A percentile compares a stretch with the other conserved stretches of the same genome.
These are phyloP conservation scores for Sebastes melanostomus DNA, from an alignment of 2,797 vertebrate species.

Conservation along the genomic window DNA sequence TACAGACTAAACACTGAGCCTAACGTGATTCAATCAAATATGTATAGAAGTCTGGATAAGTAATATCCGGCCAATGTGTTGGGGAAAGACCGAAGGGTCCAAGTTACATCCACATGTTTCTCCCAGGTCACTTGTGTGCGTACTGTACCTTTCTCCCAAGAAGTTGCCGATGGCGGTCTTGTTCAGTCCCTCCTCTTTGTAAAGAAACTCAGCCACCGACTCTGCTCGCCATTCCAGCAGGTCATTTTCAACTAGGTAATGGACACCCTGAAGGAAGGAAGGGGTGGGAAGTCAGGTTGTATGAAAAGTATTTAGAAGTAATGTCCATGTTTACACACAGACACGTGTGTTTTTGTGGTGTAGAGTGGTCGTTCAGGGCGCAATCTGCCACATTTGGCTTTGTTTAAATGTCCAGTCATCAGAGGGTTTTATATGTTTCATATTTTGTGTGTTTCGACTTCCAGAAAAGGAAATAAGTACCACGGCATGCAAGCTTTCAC, in stretches of 20 bases:
- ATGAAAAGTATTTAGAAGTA: background rate
- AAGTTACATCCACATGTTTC: background rate
- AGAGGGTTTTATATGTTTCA: background rate
- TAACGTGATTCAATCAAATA: too few species aligned
- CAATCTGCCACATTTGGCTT: background rate
- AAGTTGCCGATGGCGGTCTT: constrained; percentile 93
- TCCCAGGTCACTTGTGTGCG: background rate
- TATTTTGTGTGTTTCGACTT: background rate
- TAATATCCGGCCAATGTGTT: too few species aligned
- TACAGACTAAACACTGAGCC: too few species aligned
- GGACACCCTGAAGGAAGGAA: constrained; percentile 82
- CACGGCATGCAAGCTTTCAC: background rate
- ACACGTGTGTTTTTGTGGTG: background rate
- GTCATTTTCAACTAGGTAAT: constrained; percentile 84
- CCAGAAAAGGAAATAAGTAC: background rate
- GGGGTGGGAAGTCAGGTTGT: background rate
- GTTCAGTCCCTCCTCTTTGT: constrained; percentile 94
- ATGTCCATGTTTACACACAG: background rate
- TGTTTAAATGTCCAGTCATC: background rate
- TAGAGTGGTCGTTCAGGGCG: background rate
- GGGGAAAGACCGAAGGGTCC: too few species aligned
- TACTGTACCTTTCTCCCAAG: constrained; percentile 86
- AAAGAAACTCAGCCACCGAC: constrained; percentile 89
- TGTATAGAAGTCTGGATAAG: too few species aligned
- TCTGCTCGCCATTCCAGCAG: constrained; percentile 81